Percentiles rank a stretch among this genome's conserved stretches.
Conservation (phyloP, 2,113 vertebrate genomes). For the Dunckerocampus dactyliophorus region DNA sequence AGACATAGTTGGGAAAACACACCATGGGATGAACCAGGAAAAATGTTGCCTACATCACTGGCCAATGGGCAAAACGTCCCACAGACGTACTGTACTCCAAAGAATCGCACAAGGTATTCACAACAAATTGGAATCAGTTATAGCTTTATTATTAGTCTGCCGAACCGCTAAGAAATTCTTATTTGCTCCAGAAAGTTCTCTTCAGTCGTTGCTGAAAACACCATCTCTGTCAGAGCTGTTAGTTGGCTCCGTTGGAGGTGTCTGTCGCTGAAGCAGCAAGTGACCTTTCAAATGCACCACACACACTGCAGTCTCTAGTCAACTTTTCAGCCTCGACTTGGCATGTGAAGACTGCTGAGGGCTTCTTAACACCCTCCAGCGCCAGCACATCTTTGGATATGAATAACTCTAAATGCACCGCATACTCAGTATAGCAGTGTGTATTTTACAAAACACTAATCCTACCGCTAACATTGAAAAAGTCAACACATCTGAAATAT, state of each 20-base stretch:
- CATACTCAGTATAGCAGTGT: not conserved
- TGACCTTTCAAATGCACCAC: slow-evolving; percentile 53
- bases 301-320: slow-evolving; percentile 27
- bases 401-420: slow-evolving; percentile 7
- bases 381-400: slow-evolving; percentile 9
- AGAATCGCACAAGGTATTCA: too few relatives aligned
- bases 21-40: too few relatives aligned
- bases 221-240: not conserved
- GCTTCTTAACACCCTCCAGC: slow-evolving; percentile 27
- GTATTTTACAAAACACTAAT: not conserved
- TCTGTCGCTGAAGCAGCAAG: slow-evolving; percentile 24
- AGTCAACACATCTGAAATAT: too few relatives aligned
- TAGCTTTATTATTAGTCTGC: too few relatives aligned
- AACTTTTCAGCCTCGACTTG: slow-evolving; percentile 30
- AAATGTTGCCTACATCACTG: too few relatives aligned
- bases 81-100: too few relatives aligned
- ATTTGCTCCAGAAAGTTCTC: slow-evolving; percentile 8
- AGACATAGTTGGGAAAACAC: too few relatives aligned
- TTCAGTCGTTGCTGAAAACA: slow-evolving; percentile 18
- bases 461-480: not conserved
- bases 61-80: too few relatives aligned
- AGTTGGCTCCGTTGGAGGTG: slow-evolving; percentile 9
- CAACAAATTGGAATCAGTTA: too few relatives aligned
- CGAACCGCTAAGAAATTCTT: not conserved
- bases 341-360: slow-evolving; percentile 34